Evolutionary conservation across 2,797 vertebrate genomes (phyloP).

Genomic region (Gymnoscopelus microlampas): DNA sequence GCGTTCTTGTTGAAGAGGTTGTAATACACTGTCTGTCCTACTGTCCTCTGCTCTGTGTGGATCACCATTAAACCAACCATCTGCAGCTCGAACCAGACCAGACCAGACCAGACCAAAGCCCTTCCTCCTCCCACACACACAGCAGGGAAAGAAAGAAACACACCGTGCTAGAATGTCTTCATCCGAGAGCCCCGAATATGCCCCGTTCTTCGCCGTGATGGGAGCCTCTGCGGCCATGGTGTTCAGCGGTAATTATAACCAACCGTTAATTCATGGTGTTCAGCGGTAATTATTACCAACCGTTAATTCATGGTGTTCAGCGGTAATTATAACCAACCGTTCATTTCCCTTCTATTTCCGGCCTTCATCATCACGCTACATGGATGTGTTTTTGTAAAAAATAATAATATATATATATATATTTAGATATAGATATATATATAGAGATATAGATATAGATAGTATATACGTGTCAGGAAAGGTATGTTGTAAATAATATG

Average conservation of each 20-base stretch:
- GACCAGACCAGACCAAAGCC: no score
- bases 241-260: constrained; percentile 91
- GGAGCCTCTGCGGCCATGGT: constrained; percentile 96
- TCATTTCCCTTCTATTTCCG: constrained; percentile 17
- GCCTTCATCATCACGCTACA: neutral
- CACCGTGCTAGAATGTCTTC: constrained; percentile 77
- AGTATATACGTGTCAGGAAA: no score
- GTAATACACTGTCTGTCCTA: constrained; percentile 34
- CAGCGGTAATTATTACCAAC: constrained; percentile 87
- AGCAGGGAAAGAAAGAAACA: neutral
- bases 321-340: neutral
- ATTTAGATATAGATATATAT: no score
- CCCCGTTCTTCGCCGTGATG: constrained; percentile 96
- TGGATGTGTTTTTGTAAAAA: neutral
- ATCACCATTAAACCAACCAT: no score
- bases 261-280: constrained; percentile 86
- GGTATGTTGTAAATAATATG: no score
- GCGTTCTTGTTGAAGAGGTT: constrained; percentile 63
- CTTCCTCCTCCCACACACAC: no score
- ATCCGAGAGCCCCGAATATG: constrained; percentile 86
- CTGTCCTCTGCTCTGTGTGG: constrained; percentile 10
- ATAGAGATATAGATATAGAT: no score
- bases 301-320: constrained; percentile 8
- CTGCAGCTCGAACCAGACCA: no score
- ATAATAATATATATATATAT: no score